phyloP scores from a whole-genome alignment of 2,797 vertebrate genomes.

The Sebastes minor region DNA sequence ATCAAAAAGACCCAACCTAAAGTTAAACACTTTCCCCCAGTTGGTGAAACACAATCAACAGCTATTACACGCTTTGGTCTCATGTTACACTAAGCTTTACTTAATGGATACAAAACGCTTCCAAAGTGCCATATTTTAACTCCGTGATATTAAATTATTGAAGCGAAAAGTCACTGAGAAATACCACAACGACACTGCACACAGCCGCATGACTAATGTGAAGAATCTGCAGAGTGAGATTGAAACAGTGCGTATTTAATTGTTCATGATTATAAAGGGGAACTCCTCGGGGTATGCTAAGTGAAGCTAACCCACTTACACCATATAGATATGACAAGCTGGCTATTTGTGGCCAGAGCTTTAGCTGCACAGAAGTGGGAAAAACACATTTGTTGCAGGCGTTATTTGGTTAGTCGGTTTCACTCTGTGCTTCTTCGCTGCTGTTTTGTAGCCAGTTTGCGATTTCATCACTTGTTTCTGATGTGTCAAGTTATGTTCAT shows the following conservation, averaged over 20 bases:
- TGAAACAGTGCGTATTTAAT: constrained; percentile 56
- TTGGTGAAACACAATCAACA: not conserved
- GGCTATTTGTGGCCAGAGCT: constrained; percentile 41
- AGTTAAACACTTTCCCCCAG: not conserved
- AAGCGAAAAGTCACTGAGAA: constrained; percentile 18
- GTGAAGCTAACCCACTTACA: constrained; percentile 66
- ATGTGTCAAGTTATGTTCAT: constrained; percentile 28
- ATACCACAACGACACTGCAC: not conserved
- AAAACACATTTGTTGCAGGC: constrained; percentile 7
- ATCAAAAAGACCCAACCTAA: not conserved
- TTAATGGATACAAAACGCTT: not conserved
- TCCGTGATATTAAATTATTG: constrained; percentile 23
- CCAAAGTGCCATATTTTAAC: constrained; percentile 13
- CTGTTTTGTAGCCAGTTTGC: constrained; percentile 4
- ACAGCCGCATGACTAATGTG: constrained; percentile 47
- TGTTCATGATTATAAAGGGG: constrained; percentile 50
- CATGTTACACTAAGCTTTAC: not conserved
- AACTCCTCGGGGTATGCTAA: constrained; percentile 58
- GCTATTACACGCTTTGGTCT: not conserved
- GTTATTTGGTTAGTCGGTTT: not conserved
- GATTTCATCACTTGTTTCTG: constrained; percentile 44
- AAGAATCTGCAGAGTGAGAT: constrained; percentile 20
- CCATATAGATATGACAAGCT: constrained; percentile 54
- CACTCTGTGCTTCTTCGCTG: not conserved
- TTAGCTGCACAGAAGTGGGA: constrained; percentile 14